Evolutionary conservation across 2,888 invertebrate genomes (phyloP).

Genomic region (Oxytorus armatus): DNA sequence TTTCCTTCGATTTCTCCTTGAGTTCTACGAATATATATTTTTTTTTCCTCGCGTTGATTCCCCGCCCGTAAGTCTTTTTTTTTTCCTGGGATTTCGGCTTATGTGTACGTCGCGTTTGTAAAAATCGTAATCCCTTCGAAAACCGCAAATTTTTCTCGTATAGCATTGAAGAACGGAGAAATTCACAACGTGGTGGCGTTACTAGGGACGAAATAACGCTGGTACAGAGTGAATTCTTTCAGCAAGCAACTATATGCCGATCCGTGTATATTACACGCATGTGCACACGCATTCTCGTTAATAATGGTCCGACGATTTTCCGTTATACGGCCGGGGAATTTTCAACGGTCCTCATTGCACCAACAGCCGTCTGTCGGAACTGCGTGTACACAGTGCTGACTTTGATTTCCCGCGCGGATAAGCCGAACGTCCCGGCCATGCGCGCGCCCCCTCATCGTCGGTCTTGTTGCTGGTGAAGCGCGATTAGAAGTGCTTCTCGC

Average conservation of each 20-base stretch:
- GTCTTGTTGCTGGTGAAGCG: not conserved
- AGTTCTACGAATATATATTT: not conserved
- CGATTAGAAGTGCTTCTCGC: constrained; percentile 22
- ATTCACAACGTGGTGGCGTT: too few species aligned
- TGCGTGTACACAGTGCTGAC: constrained; percentile 10
- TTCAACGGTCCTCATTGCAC: too few species aligned
- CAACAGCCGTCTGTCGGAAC: constrained; percentile 4
- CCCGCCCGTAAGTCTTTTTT: not conserved
- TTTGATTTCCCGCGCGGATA: constrained; percentile 64
- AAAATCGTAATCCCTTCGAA: not conserved
- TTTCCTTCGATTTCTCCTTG: too few species aligned
- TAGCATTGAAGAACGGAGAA: too few species aligned
- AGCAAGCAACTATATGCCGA: too few species aligned
- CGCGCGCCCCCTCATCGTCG: constrained; percentile 9
- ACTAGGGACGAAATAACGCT: not conserved
- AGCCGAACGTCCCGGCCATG: constrained; percentile 25
- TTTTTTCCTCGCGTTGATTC: too few species aligned
- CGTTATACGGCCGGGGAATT: too few species aligned
- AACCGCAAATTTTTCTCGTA: too few species aligned
- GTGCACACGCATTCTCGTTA: too few species aligned
- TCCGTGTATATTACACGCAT: too few species aligned
- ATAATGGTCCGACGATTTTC: too few species aligned
- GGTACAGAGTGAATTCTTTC: not conserved
- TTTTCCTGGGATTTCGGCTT: not conserved
- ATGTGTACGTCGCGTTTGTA: not conserved